Evolutionary conservation across 2,797 vertebrate genomes (phyloP).

Genomic region (Ficedula albicollis): DNA sequence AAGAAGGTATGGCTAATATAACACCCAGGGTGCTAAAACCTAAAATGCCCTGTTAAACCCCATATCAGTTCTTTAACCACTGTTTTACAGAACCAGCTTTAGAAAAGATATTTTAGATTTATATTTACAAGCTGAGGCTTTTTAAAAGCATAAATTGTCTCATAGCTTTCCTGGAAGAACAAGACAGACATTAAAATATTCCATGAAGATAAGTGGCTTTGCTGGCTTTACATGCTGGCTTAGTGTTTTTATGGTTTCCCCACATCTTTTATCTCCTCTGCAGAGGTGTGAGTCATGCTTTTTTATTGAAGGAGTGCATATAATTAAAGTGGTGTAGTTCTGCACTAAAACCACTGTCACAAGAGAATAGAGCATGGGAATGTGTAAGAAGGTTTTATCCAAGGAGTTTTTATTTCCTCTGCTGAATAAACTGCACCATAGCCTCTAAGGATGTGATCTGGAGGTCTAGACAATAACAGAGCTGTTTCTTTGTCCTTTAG

Average conservation of each 20-base stretch:
- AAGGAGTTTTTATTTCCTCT: conserved; percentile 3
- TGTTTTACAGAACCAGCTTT: neutral
- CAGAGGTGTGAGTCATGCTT: neutral
- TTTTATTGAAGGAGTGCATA: conserved; percentile 10
- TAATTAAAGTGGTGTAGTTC: neutral
- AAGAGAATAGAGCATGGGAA: neutral
- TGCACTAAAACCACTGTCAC: conserved; percentile 14
- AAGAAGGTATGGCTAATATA: neutral
- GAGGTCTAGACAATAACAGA: neutral
- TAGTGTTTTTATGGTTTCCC: conserved; percentile 26
- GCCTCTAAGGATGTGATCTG: neutral
- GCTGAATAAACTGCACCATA: neutral
- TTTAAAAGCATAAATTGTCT: neutral
- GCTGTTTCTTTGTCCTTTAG: neutral
- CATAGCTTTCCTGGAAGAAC: neutral
- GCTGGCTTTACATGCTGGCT: neutral
- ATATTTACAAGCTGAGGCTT: neutral
- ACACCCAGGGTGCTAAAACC: neutral
- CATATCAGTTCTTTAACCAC: neutral
- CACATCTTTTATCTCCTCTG: conserved; percentile 24
- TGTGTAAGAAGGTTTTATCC: neutral
- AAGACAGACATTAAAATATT: neutral
- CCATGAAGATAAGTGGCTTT: neutral
- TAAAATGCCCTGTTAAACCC: neutral
- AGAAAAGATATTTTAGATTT: neutral